A percentile compares a stretch with the other conserved stretches of the same genome.
These are phyloP conservation scores for Xenops minutus DNA, from an alignment of 2,797 vertebrate species.

Conservation along the genomic window DNA sequence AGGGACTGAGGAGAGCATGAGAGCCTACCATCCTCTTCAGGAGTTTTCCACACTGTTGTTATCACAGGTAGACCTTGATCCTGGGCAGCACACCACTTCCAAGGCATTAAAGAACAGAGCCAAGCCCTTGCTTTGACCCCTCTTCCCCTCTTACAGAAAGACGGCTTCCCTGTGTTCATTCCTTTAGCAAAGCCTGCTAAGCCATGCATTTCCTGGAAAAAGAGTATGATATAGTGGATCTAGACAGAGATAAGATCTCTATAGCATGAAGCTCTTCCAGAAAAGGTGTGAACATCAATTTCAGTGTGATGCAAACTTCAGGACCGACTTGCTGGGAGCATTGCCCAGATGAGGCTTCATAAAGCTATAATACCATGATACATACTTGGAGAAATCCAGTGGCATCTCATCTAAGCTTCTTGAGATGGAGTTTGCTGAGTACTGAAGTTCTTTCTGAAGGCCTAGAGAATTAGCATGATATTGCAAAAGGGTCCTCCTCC, in stretches of 20 bases:
- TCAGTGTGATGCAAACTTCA: background rate
- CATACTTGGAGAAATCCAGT: background rate
- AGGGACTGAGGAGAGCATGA: background rate
- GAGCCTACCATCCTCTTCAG: background rate
- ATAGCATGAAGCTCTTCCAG: background rate
- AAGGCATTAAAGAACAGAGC: background rate
- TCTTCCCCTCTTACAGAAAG: background rate
- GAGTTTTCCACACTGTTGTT: background rate
- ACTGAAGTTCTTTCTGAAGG: background rate
- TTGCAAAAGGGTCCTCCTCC: background rate
- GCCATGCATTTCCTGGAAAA: background rate
- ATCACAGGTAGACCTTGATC: background rate
- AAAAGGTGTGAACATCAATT: background rate
- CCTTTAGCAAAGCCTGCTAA: background rate
- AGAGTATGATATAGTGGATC: background rate
- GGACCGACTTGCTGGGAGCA: fast-evolving
- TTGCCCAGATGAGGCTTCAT: background rate
- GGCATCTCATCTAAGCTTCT: background rate
- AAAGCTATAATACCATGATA: background rate
- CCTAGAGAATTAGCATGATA: background rate
- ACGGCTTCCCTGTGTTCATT: background rate
- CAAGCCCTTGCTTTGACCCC: background rate
- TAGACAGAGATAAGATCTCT: background rate
- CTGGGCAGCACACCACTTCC: background rate
- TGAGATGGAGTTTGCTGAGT: background rate